Base-by-base conservation (phyloP, 2,113 vertebrate genomes). In the Oxyruncus cristatus region DNA sequence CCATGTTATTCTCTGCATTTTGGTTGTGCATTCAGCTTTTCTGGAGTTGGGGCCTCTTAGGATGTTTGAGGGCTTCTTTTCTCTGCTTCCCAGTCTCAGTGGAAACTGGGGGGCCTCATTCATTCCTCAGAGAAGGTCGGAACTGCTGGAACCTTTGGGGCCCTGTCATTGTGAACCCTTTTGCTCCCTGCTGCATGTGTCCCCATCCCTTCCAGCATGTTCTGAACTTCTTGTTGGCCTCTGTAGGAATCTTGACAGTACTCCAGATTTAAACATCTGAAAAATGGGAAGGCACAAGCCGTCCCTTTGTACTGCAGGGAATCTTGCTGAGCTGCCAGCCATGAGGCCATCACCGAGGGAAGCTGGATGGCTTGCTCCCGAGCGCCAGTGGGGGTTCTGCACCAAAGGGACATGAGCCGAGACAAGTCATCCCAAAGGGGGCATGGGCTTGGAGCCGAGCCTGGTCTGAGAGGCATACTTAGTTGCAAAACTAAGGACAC, bases 221-320 rank as follows among this genome's bases (percentile, higher is more conserved):
- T 72, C 83, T 86, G 63, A 91, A 86, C 59, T 83, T 93, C 44
- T 89, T 53, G 17, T 83, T 83, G 79, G 75, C 33, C 68, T 88
- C 86, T 59, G 47, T 56, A 71, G 93, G 91, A 56, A 78, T 93
- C 83, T 91, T 91, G 76, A 92, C 65, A 72, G 47, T 77, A 77
- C 39, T 95, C 79, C 83, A 95, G 83, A 84, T 91, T 81, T 65
- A 81, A 89, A 91, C 76, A 72, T 95, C 42, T 92, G 89, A 95
- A 84, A 85, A 95, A 67, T 0, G 39, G 79, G 35, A 91, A 95
- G 83, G 83, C 86, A 85, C 76, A 83, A 88, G 63, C 58, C 3
- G 5, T 83, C 68, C 76, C 35, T 96, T 89, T 95, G 79, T 92
- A 67, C 42, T 67, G 55, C 72, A 47, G 35, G 73, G 71, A 93